phyloP scores from a whole-genome alignment of 1,140 invertebrate species.

The Aradophagus sp. region DNA sequence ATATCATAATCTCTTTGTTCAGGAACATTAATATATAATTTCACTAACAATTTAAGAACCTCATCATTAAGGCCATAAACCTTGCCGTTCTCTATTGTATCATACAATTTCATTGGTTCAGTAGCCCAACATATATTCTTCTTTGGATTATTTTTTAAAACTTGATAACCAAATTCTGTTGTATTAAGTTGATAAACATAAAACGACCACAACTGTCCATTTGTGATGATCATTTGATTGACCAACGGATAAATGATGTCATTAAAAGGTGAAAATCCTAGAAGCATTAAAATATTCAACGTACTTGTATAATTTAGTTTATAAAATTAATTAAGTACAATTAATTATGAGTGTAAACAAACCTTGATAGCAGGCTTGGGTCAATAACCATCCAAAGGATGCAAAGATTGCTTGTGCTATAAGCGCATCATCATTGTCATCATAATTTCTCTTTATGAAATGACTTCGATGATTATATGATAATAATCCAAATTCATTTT shows the following conservation, averaged over 20 bases:
- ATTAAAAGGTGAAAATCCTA: slow-evolving; percentile 89
- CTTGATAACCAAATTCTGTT: slow-evolving; percentile 78
- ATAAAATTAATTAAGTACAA: not conserved
- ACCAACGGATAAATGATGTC: slow-evolving; percentile 92
- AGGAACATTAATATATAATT: slow-evolving; percentile 84
- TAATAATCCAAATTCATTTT: slow-evolving; percentile 83
- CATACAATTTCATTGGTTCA: slow-evolving; percentile 82
- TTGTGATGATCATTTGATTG: slow-evolving; percentile 88
- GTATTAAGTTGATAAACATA: slow-evolving; percentile 94
- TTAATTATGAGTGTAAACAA: not conserved
- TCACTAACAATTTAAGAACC: slow-evolving; percentile 83
- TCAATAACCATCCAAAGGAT: slow-evolving; percentile 86
- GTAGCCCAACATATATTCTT: slow-evolving; percentile 90
- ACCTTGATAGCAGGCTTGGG: slow-evolving; percentile 89
- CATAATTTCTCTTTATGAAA: slow-evolving; percentile 66
- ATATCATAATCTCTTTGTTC: slow-evolving; percentile 78
- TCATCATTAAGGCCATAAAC: slow-evolving; percentile 88
- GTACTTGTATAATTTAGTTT: not conserved
- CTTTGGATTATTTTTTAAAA: slow-evolving; percentile 79
- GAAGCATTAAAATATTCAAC: slow-evolving; percentile 35
- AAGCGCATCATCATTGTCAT: slow-evolving; percentile 79
- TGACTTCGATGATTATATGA: slow-evolving; percentile 82
- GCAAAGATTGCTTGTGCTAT: slow-evolving; percentile 83
- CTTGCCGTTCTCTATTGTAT: slow-evolving; percentile 82
- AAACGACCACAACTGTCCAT: slow-evolving; percentile 89